These are phyloP conservation scores for Crocodylus rhombifer DNA, from an alignment of 2,797 vertebrate genomes.

Conservation along the genomic window DNA sequence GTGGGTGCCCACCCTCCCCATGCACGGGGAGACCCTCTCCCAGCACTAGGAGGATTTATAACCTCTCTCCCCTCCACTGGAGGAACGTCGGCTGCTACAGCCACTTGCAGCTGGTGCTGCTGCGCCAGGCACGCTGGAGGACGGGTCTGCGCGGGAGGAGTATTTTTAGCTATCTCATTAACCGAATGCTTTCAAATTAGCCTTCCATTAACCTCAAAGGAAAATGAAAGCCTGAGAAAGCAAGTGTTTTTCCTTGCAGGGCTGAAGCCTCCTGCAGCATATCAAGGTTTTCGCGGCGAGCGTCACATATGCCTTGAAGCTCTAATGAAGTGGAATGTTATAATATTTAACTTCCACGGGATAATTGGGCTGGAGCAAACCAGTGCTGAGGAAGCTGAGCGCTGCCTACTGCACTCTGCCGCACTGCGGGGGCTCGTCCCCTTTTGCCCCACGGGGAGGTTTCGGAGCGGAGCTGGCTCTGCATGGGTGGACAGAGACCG, in stretches of 20 bases:
- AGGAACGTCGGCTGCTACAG: not conserved
- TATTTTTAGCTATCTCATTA: conserved; percentile 89
- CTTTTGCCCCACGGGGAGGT: no score
- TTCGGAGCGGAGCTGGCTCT: no score
- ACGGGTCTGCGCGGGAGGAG: conserved; percentile 61
- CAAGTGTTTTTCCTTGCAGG: conserved; percentile 57
- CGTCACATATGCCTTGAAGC: conserved; percentile 70
- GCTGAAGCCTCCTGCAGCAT: conserved; percentile 75
- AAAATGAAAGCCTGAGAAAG: conserved; percentile 75
- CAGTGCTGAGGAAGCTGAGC: not conserved
- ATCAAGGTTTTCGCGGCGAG: conserved; percentile 79
- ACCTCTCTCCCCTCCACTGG: not conserved
- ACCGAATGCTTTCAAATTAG: conserved; percentile 85
- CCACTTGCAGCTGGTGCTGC: not conserved
- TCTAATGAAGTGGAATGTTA: conserved; percentile 63
- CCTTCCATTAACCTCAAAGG: conserved; percentile 86
- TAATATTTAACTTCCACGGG: conserved; percentile 15
- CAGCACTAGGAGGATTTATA: not conserved
- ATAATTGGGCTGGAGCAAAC: not conserved
- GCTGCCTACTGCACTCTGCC: not conserved
- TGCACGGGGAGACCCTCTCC: not conserved
- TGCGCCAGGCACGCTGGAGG: not conserved
- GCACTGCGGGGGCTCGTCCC: not conserved
- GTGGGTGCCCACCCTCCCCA: not conserved
- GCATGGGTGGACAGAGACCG: no score